Evolutionary conservation across 2,113 vertebrate species (phyloP).

Genomic region (Cyprinodon variegatus): DNA sequence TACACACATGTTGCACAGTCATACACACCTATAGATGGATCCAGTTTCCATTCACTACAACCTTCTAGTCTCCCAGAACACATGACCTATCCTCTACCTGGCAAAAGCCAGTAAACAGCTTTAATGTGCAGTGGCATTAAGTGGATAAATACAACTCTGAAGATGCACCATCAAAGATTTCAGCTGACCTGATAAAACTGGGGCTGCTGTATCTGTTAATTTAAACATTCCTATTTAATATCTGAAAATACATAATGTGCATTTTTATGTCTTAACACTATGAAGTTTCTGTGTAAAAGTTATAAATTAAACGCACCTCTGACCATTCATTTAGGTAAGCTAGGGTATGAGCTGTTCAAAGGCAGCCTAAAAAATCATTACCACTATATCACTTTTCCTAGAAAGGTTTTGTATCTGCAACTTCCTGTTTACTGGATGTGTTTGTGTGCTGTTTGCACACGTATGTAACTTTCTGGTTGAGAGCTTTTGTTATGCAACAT

Average conservation of each 20-base stretch:
- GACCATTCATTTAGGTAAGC: constrained; percentile 60
- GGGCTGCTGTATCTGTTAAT: neutral
- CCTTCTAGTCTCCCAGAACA: constrained; percentile 38
- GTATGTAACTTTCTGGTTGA: constrained; percentile 1
- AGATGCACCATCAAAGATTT: neutral
- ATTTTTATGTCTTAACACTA: neutral
- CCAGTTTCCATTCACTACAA: constrained; percentile 40
- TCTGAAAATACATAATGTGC: neutral
- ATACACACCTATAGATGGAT: constrained; percentile 51
- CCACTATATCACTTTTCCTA: constrained; percentile 26
- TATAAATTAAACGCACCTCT: constrained; percentile 6
- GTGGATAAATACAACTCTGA: neutral
- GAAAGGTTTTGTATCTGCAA: constrained; percentile 43
- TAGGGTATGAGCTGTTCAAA: constrained; percentile 69
- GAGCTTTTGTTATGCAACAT: constrained; percentile 41
- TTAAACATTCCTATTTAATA: neutral
- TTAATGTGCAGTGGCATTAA: constrained; percentile 2
- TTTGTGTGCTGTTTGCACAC: constrained; percentile 30
- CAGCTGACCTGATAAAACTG: neutral
- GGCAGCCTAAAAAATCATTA: constrained; percentile 60
- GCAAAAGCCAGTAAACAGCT: constrained; percentile 8
- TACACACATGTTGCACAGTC: constrained; percentile 14
- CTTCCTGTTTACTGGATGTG: constrained; percentile 11
- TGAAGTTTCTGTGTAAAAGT: neutral
- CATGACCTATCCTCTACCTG: constrained; percentile 35